A percentile compares a stretch with the other conserved stretches of the same genome.
Conservation (phyloP, 1,140 invertebrate genomes). For the Drosophila micromelanica region DNA sequence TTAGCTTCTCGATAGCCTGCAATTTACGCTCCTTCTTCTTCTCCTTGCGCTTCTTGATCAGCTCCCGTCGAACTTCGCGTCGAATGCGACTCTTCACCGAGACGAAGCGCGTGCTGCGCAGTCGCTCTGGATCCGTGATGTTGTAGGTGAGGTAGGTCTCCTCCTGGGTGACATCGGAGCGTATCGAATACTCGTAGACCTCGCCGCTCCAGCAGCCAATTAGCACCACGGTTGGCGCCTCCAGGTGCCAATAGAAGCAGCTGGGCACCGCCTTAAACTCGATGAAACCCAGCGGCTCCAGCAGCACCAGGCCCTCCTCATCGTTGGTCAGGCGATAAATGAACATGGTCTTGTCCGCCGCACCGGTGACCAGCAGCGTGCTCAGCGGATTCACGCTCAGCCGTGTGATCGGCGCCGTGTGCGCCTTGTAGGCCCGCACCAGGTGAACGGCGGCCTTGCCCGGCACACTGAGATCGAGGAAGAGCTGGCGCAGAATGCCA, state of each 20-base stretch:
- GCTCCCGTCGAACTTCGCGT: conserved; percentile 83
- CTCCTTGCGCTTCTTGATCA: conserved; percentile 85
- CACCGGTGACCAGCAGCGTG: conserved; percentile 87
- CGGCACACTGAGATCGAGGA: conserved; percentile 40
- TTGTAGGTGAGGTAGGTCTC: conserved; percentile 85
- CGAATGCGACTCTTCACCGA: conserved; percentile 87
- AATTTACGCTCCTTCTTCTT: conserved; percentile 86
- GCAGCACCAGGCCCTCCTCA: conserved; percentile 80
- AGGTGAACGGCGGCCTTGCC: conserved; percentile 70
- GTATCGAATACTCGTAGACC: conserved; percentile 86
- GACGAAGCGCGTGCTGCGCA: conserved; percentile 85
- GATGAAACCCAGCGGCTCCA: conserved; percentile 88
- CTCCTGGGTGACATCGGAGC: conserved; percentile 83
- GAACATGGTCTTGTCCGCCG: conserved; percentile 89
- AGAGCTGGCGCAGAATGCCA: conserved; percentile 88
- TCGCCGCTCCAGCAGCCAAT: conserved; percentile 86
- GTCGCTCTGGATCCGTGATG: conserved; percentile 69
- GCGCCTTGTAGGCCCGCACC: conserved; percentile 88
- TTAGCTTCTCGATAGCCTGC: conserved; percentile 86
- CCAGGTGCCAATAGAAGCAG: conserved; percentile 87
- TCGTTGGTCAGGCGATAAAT: conserved; percentile 85
- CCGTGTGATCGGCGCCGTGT: conserved; percentile 86
- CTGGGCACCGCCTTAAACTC: conserved; percentile 86
- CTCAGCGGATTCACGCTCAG: conserved; percentile 86
- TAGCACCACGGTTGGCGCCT: conserved; percentile 84